A percentile compares a stretch with the other conserved stretches of the same genome.
Conservation (phyloP, 1,140 invertebrate species). For the Oscheius sp. region DNA sequence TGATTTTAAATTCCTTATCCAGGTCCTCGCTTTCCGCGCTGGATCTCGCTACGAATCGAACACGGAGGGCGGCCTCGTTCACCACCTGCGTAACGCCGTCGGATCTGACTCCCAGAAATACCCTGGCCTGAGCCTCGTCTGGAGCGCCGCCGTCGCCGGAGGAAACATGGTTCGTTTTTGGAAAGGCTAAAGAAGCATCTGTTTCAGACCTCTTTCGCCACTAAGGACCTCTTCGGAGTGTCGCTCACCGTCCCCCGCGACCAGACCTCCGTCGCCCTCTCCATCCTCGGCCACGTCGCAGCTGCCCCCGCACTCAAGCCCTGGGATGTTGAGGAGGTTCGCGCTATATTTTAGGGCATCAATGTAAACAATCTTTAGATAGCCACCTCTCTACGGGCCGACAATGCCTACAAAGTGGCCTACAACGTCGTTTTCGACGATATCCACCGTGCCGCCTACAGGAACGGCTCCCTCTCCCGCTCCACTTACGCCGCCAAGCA, state of each 20-base stretch:
- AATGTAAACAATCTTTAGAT: background rate
- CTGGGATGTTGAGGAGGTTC: constrained; percentile 53
- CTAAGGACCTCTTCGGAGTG: constrained; percentile 33
- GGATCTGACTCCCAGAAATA: constrained; percentile 55
- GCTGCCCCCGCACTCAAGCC: constrained; percentile 50
- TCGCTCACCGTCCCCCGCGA: constrained; percentile 42
- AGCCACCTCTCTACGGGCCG: constrained; percentile 30
- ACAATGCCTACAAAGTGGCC: constrained; percentile 39
- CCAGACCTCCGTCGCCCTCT: constrained; percentile 48
- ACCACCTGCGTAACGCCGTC: constrained; percentile 52
- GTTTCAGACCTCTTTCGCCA: constrained; percentile 29
- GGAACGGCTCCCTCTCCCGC: constrained; percentile 55
- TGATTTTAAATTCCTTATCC: background rate
- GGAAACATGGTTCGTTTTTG: constrained; percentile 24
- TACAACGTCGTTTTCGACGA: constrained; percentile 51
- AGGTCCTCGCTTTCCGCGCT: constrained; percentile 57
- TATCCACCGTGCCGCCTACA: constrained; percentile 56
- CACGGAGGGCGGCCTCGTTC: constrained; percentile 51
- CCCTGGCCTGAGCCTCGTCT: constrained; percentile 9
- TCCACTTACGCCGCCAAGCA: constrained; percentile 41
- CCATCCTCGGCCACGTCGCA: constrained; percentile 54
- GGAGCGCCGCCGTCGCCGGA: constrained; percentile 7
- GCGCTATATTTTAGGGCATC: too few species aligned
- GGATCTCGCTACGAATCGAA: constrained; percentile 54
- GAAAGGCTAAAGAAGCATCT: background rate